A percentile compares a stretch with the other conserved stretches of the same genome.
Conservation (phyloP, 53 echinoderm and acorn worm species). For the Holothuria leucospilota region DNA sequence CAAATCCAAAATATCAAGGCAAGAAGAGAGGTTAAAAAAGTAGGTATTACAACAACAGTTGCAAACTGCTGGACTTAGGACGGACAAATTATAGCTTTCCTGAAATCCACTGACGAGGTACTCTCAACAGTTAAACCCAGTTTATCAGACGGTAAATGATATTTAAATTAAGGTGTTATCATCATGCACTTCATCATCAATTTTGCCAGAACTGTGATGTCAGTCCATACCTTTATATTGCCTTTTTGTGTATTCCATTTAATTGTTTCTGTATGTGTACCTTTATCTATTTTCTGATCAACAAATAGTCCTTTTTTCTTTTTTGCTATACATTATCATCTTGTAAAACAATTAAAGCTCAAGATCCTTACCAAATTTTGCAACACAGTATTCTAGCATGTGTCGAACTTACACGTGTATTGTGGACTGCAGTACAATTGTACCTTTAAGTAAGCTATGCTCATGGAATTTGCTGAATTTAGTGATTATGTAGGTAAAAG, state of each 20-base stretch:
- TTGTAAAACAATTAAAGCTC: neutral
- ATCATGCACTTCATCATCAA: no score
- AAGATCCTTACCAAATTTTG: neutral
- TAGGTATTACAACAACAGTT: slow-evolving; percentile 4
- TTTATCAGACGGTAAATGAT: no score
- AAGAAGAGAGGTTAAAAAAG: neutral
- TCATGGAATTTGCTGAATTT: neutral
- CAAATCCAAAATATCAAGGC: neutral
- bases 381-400: neutral
- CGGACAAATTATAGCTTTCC: neutral
- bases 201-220: no score
- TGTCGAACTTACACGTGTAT: neutral
- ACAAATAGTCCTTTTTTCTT: neutral
- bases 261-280: neutral
- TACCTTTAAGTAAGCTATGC: neutral
- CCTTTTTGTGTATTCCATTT: neutral
- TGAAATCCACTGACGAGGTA: neutral
- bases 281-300: neutral
- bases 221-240: no score
- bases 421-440: neutral
- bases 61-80: slow-evolving; percentile 15
- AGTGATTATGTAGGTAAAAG: neutral
- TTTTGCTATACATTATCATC: neutral
- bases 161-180: neutral
- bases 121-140: neutral